These are phyloP conservation scores for Actinopyga echinites DNA, from an alignment of 53 echinoderm and acorn worm genomes.

Conservation along the genomic window DNA sequence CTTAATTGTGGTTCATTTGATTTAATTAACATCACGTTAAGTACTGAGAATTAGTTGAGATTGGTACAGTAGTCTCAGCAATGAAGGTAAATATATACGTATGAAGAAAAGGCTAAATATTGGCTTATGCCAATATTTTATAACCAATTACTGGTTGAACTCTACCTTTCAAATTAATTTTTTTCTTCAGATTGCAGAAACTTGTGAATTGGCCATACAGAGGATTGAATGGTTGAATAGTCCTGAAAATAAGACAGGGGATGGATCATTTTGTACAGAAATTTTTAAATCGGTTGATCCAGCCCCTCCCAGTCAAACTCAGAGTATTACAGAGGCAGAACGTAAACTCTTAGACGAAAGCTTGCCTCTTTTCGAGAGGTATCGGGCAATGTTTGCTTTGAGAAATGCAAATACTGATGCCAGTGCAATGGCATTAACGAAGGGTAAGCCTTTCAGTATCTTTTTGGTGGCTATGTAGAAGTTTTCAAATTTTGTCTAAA, in stretches of 20 bases:
- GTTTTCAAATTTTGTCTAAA: too few relatives aligned
- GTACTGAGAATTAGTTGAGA: too few relatives aligned
- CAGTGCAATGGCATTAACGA: slow-evolving; percentile 67
- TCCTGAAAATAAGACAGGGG: slow-evolving; percentile 30
- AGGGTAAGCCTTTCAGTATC: slow-evolving; percentile 57
- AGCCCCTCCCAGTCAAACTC: slow-evolving; percentile 75
- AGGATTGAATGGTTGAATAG: slow-evolving; percentile 81
- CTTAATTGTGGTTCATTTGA: too few relatives aligned
- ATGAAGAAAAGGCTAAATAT: too few relatives aligned
- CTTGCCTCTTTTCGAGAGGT: slow-evolving; percentile 76
- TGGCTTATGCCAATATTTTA: too few relatives aligned
- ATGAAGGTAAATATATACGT: too few relatives aligned
- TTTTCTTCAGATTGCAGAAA: slow-evolving; percentile 76
- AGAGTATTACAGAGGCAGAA: slow-evolving; percentile 51
- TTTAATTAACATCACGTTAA: too few relatives aligned
- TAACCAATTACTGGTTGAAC: too few relatives aligned
- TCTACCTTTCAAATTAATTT: background rate
- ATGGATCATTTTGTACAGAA: slow-evolving; percentile 46
- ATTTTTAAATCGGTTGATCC: slow-evolving; percentile 92
- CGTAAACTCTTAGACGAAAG: slow-evolving; percentile 68
- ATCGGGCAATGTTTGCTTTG: slow-evolving; percentile 95
- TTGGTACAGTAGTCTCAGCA: too few relatives aligned
- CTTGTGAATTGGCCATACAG: slow-evolving; percentile 87
- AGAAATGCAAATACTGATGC: slow-evolving; percentile 78
- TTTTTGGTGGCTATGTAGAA: too few relatives aligned